Percentiles rank a stretch among this genome's conserved stretches.
These are phyloP conservation scores for Hofmannophila pseudospretella DNA, from an alignment of 2,888 invertebrate genomes.

Conservation along the genomic window DNA sequence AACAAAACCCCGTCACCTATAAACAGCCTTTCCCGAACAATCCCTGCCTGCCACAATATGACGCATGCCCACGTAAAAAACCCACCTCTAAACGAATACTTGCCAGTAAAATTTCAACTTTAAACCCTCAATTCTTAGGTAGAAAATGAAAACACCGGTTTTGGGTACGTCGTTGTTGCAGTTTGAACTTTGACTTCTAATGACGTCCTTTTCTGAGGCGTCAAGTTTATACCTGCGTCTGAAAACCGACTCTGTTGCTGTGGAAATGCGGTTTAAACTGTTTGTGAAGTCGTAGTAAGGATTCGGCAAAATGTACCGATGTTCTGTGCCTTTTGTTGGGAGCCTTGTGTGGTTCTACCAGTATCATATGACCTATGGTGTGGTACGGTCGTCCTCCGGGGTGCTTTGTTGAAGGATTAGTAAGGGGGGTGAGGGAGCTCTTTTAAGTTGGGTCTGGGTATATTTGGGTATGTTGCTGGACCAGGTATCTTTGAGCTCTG, in stretches of 20 bases:
- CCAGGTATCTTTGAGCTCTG: too few species aligned
- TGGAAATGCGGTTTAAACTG: slow-evolving; percentile 16
- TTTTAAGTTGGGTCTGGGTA: background rate
- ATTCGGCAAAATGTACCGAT: slow-evolving; percentile 2
- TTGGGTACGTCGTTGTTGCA: slow-evolving; percentile 32
- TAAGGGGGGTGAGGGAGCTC: background rate
- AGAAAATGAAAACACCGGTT: slow-evolving; percentile 17
- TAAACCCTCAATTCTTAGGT: slow-evolving; percentile 23
- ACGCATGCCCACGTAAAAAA: slow-evolving; percentile 48
- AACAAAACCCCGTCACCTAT: slow-evolving; percentile 53
- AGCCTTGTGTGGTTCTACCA: slow-evolving; percentile 21
- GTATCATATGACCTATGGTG: background rate
- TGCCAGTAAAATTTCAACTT: slow-evolving; percentile 30
- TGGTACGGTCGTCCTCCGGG: background rate
- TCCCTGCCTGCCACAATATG: slow-evolving; percentile 39
- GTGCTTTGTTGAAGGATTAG: background rate
- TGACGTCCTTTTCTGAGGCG: slow-evolving; percentile 33
- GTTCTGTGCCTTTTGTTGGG: slow-evolving; percentile 47
- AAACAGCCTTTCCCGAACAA: slow-evolving; percentile 39
- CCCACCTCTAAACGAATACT: slow-evolving; percentile 26
- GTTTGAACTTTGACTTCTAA: slow-evolving; percentile 58
- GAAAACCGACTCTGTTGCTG: slow-evolving; percentile 24
- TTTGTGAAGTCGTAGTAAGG: background rate
- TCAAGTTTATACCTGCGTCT: slow-evolving; percentile 10
- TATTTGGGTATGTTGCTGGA: too few species aligned